A percentile compares a stretch with the other conserved stretches of the same genome.
Evolutionary conservation across 1,140 invertebrate species (phyloP).

Genomic region (Neodiprion virginianus): DNA sequence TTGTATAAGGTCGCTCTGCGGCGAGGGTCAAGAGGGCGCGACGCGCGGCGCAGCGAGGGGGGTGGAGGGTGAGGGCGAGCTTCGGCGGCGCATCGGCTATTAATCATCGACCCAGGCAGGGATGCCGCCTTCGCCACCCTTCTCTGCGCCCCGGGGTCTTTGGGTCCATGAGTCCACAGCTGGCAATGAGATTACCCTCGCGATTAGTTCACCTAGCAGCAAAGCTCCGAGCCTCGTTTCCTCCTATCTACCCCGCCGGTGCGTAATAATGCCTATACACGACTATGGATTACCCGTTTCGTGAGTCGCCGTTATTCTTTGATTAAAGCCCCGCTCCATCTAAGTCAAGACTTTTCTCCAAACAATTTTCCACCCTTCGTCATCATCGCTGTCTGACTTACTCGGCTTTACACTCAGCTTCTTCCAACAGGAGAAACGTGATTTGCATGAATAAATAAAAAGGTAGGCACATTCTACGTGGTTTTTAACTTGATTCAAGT

Average conservation of each 20-base stretch:
- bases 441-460: no score
- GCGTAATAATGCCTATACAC: no score
- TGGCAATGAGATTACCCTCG: constrained; percentile 6
- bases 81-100: background rate
- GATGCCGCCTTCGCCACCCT: constrained; percentile 6
- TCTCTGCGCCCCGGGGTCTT: background rate
- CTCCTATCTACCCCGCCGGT: no score
- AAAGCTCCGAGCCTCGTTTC: background rate
- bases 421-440: no score
- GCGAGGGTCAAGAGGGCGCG: background rate
- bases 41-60: background rate
- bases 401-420: no score
- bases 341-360: constrained; percentile 39
- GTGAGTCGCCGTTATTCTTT: constrained; percentile 26
- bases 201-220: background rate
- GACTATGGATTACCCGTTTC: constrained; percentile 11
- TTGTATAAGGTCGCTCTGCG: background rate
- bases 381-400: no score
- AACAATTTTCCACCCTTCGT: no score
- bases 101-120: constrained; percentile 4
- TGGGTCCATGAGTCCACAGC: constrained; percentile 2
- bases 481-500: no score
- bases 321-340: constrained; percentile 38
- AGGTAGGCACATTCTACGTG: no score
- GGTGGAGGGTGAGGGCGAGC: background rate